Evolutionary conservation across 1,140 invertebrate species (phyloP), one percentile per base, ranked within the genome.

Genomic region (Phortica variegata): DNA sequence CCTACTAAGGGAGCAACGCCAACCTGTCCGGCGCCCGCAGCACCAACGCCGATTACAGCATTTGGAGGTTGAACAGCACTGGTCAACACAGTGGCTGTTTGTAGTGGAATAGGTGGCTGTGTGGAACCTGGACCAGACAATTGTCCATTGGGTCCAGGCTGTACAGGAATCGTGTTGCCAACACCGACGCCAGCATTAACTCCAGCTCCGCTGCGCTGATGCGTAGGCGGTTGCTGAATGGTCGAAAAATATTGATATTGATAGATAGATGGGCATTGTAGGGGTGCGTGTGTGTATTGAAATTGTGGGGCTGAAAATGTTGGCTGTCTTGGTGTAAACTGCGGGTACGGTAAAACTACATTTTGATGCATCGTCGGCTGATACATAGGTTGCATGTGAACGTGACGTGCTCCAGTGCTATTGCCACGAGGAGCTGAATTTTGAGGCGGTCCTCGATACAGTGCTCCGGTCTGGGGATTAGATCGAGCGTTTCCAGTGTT

Each of bases 321-420:
- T 37, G 68, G 66, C 29, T 61, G 65, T 20, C 65, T 47, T 18
- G 62, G 66, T 20, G 48, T 49, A 45, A 58, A 70, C 39, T 55
- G 61, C 29, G 58, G 58, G 21, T 58, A 70, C 41, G 55, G 60
- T 13, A 71, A 20, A 16, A 71, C 53, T 42, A 72, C 55, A 26
- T 52, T 55, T 39, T 50, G 55, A 33, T 57, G 57, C 29, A 65
- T 40, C n/a, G 49, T 26, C 33, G 51, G 60, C 15, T 49, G 55
- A 43, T 61, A 73, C 56, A 71, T 73, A 32, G 54, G 33, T 42
- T 49, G 58, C 29, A 73, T 61, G 13, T 60, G 65, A 7, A 73
- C 52, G 29, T 70, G 65, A 3, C 61, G 60, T 4, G 65, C 15
- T 10, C 45, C 52, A 10, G 44, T 48, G 9, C 48, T 47, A 9